A percentile compares a stretch with the other conserved stretches of the same genome.
These are phyloP conservation scores for Stomatorhinus ivindoensis DNA, from an alignment of 2,113 vertebrate genomes.

Conservation along the genomic window DNA sequence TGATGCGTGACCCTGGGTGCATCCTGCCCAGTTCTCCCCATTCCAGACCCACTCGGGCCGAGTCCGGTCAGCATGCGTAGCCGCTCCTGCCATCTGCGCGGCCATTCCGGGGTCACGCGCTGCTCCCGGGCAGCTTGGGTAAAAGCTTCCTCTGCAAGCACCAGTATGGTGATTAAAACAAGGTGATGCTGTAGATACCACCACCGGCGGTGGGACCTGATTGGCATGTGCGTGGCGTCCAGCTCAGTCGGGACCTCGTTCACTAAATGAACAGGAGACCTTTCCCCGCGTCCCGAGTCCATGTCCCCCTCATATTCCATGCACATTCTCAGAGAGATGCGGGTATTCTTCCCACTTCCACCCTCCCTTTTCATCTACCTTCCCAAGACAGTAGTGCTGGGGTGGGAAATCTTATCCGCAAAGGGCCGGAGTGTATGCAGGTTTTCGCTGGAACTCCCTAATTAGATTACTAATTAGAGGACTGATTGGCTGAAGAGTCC, in stretches of 20 bases:
- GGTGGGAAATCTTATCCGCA: no score
- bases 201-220: constrained; percentile 26
- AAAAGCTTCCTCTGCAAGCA: constrained; percentile 24
- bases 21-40: neutral
- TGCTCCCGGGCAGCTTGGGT: constrained; percentile 8
- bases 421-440: no score
- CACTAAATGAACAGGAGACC: constrained; percentile 32
- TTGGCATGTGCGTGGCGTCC: constrained; percentile 28
- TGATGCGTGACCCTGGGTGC: neutral
- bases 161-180: constrained; percentile 33
- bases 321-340: neutral
- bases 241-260: constrained; percentile 30
- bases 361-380: no score
- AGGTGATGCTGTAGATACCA: constrained; percentile 26
- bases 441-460: no score
- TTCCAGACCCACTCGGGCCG: neutral
- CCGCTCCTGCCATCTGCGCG: neutral
- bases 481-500: no score
- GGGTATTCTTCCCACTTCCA: neutral
- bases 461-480: no score
- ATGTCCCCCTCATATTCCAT: neutral
- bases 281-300: constrained; percentile 15
- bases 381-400: neutral
- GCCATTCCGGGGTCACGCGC: neutral
- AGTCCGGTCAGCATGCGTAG: neutral